Conservation (phyloP, 2,888 invertebrate species). For the Aporophyla lueneburgensis region DNA sequence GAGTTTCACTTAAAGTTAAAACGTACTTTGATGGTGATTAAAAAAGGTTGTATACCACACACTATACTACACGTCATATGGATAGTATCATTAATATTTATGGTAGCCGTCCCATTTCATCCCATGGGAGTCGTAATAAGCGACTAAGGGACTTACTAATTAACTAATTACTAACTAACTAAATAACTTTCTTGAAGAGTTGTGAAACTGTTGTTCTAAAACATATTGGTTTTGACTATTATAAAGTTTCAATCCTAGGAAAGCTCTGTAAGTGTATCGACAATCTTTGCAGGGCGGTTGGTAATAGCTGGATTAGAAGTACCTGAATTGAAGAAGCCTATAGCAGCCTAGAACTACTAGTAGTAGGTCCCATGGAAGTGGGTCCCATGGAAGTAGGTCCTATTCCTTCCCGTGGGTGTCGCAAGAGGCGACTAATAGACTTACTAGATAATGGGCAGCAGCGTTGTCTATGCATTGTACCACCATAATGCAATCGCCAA, state of each 20-base stretch:
- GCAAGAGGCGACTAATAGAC: no score
- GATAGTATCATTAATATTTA: background rate
- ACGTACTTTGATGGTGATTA: background rate
- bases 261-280: background rate
- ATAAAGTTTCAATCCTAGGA: background rate
- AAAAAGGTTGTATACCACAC: background rate
- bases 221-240: constrained; percentile 4
- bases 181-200: constrained; percentile 1
- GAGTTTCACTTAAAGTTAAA: background rate
- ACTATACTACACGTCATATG: background rate
- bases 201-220: background rate
- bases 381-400: no score
- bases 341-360: background rate
- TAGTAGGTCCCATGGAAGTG: no score
- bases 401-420: no score
- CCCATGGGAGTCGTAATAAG: no score
- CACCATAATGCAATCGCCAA: no score
- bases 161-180: no score
- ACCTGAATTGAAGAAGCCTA: background rate
- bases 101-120: background rate
- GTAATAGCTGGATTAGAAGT: background rate
- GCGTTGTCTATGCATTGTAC: no score
- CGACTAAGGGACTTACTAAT: no score
- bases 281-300: background rate
- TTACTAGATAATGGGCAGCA: no score